Base-by-base conservation (phyloP, 1,140 invertebrate species). In the Odontomachus brunneus region DNA sequence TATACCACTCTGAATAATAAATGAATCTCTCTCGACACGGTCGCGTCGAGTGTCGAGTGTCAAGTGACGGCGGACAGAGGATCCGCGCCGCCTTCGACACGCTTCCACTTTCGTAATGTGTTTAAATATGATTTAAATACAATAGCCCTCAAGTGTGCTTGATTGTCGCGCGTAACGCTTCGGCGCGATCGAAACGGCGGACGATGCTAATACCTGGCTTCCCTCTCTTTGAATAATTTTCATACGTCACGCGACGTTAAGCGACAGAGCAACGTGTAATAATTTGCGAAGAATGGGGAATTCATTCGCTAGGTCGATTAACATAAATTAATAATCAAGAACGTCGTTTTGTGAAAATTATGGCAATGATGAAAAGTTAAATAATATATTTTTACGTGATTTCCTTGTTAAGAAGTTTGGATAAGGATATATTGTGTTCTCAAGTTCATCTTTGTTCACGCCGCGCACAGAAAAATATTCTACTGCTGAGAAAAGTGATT, bases 1-100 rank as follows among this genome's bases (percentile, higher is more conserved):
- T 44, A 44, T 11, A 7, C 38, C 3, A 33, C 19, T 67, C 5
- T n/a, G 63, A 83, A 80, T 78, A 57, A 73, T 19, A 82, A 55
- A 80, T 38, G 63, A 78, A 83, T 57, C n/a, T 83, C 24, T 66
- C 17, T 11, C 38, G 38, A 11, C 38, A 11, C 38, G 38, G 38
- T 1, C 15, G n/a, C n/a, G 11, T 38, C 51, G 15, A 53, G n/a
- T n/a, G 29, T 53, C n/a, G 26, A 19, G 38, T 9, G 38, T 44
- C 38, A 7, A 44, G 38, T 44, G 38, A 24, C 55, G 2, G 51
- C 24, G 22, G 9, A 66, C 11, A 4, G 19, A 11, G 38, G 9
- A 15, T 15, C 22, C 11, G 24, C 1, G 63, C 3, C n/a, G 15
- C n/a, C 49, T 22, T 59, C 29, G 19, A 26, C 9, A 71, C 3